Conservation (phyloP, 2,888 invertebrate genomes). For the Protodeltote pygarga region DNA sequence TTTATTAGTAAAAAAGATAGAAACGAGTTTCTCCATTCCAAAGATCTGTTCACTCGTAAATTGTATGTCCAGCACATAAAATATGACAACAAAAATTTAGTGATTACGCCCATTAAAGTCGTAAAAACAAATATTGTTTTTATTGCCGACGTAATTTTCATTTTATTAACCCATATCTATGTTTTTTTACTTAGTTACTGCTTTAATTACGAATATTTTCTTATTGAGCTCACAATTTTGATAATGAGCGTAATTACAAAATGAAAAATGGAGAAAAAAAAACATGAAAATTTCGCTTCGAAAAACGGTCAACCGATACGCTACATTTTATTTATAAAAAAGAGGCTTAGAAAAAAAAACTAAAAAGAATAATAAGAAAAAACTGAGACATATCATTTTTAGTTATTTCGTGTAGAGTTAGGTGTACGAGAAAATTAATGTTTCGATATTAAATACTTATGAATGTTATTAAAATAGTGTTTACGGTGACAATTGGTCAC, state of each 20-base stretch:
- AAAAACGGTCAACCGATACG: slow-evolving; percentile 73
- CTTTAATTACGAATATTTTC: not conserved
- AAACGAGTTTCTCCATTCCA: slow-evolving; percentile 37
- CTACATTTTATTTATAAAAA: slow-evolving; percentile 66
- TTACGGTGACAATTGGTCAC: slow-evolving; percentile 53
- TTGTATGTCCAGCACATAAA: slow-evolving; percentile 29
- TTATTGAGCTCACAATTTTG: not conserved
- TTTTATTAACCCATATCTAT: no score
- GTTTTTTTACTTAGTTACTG: no score
- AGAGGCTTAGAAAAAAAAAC: slow-evolving; percentile 42
- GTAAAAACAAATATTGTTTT: slow-evolving; percentile 14
- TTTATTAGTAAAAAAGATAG: slow-evolving; percentile 54
- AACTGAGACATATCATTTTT: slow-evolving; percentile 57
- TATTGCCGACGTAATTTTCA: no score
- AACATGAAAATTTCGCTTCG: slow-evolving; percentile 70
- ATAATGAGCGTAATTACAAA: slow-evolving; percentile 55
- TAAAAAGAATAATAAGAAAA: slow-evolving; percentile 60
- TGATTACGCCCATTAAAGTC: slow-evolving; percentile 24
- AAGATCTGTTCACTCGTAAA: slow-evolving; percentile 42
- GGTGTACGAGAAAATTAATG: slow-evolving; percentile 53
- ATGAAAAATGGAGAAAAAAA: slow-evolving; percentile 51
- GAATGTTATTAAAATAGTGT: slow-evolving; percentile 62
- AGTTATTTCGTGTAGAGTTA: slow-evolving; percentile 57
- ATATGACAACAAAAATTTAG: slow-evolving; percentile 41
- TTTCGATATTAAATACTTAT: slow-evolving; percentile 67